Base-by-base conservation (phyloP, 2,113 vertebrate genomes). In the Meleagris gallopavo region DNA sequence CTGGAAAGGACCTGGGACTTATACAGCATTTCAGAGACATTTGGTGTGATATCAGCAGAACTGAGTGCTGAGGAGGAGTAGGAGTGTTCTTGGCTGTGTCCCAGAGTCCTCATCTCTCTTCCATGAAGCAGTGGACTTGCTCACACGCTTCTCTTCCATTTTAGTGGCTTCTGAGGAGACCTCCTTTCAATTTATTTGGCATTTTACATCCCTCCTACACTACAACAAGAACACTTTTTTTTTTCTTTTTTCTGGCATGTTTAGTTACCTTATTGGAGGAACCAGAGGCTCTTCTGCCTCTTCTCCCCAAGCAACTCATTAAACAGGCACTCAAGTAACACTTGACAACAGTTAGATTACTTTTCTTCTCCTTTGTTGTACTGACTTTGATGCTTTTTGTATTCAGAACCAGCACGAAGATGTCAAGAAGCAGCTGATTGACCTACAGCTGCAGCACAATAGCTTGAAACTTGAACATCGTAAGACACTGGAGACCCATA, bases 371-470 rank as follows among this genome's bases (percentile, higher is more conserved):
- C 58, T 9, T 15, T 27, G 16, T 52, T 4, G 34, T 12, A 4
- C 22, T 46, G 50, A 66, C 46, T 60, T 57, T 79, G 58, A 8
- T 8, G 2, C 36, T 34, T 2, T 15, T 18, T 10, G 0, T 13
- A 6, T 24, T 46, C 95, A 98, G 98, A 98, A 97, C 78, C 97
- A 98, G 78, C 97, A 97, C 1, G 97, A 97, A 0, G 98, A 98
- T 11, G 88, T 98, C 17, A 98, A 97, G 94, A 98, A 97, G 78
- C 97, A 98, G 89, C 82, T 98, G 32, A 88, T 96, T 20, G 97
- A 97, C 27, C 84, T 98, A 80, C 98, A 98, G 83, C 75, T 97
- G n/a, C 97, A 97, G 90, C 97, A 98, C 91, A 97, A 97, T 65
- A 93, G 91, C 72, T 76, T 97, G 50, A 97, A 90, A 6, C 91